Evolutionary conservation across 2,888 invertebrate species (phyloP).

Genomic region (Aleiodes alternator): DNA sequence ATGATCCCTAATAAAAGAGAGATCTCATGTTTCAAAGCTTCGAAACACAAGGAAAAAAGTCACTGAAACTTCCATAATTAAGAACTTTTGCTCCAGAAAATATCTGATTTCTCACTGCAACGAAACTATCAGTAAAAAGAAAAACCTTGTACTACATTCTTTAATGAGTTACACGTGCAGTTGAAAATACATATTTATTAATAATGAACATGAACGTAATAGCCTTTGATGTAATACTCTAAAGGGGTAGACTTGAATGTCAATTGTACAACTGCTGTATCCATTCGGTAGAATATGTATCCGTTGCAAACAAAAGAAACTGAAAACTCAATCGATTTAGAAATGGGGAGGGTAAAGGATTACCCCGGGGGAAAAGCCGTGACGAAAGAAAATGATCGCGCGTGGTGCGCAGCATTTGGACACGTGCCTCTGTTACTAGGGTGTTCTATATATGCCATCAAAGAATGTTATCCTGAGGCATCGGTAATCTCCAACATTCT

Average conservation of each 20-base stretch:
- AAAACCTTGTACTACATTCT: background rate
- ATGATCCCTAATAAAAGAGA: no score
- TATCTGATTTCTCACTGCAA: background rate
- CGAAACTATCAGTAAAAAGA: background rate
- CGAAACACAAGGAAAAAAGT: no score
- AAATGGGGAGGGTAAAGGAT: background rate
- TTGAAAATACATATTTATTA: conserved; percentile 12
- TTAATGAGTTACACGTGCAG: conserved; percentile 4
- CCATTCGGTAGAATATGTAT: background rate
- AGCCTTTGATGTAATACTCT: conserved; percentile 9
- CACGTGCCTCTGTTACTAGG: conserved; percentile 34
- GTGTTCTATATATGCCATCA: conserved; percentile 13
- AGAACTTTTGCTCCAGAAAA: no score
- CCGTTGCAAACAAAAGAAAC: conserved; percentile 7
- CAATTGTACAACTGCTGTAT: background rate
- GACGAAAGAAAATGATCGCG: conserved; percentile 42
- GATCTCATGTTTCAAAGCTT: no score
- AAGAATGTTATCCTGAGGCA: conserved; percentile 20
- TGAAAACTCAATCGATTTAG: conserved; percentile 34
- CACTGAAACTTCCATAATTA: no score
- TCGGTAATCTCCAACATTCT: conserved; percentile 20
- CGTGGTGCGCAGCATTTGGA: conserved; percentile 28
- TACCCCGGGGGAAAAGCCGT: conserved; percentile 28
- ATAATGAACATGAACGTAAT: conserved; percentile 5
- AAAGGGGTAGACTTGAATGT: conserved; percentile 25